Base-by-base conservation (phyloP, 2,797 vertebrate genomes). In the Gymnoscopelus braueri region DNA sequence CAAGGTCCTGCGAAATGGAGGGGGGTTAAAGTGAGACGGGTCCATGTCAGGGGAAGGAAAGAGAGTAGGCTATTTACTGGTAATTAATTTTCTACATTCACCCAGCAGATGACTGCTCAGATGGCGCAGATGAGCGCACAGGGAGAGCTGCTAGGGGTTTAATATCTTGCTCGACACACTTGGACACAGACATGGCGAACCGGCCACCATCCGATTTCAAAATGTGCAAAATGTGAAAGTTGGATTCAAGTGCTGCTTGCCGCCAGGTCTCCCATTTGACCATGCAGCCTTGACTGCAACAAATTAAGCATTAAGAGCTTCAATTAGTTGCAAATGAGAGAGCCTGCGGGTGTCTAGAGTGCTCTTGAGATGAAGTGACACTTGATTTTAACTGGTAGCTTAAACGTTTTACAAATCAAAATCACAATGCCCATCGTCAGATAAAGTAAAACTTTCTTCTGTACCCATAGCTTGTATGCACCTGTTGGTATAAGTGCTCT, bases 1-100 rank as follows among this genome's bases (percentile, higher is more conserved):
- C 98, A 86, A 99, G 92, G 73, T 99, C 98, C 98, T 99, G 85
- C 29, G 15, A 44, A 44, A 44, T 2, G 9, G 8, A 8, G 15
- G 29, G 15, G 52, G 5, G 23, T 58, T 73, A 81, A 72, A 60
- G 8, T 10, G 1, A 52, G 44, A 63, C 3, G 10, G 29, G 7
- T 29, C 4, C 5, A 2, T 14, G 77, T 78, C 63, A 60, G 69
- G 32, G 32, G 32, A 29, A 29, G 26, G 26, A 29, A 32, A 32
- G 32, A 5, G 32, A 32, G 5, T 5, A 5, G 32, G 4, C 5
- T 29, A 29, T 29, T 29, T 29, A 29, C 26, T 29, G 32, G 32
- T 3, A 35, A 35, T 35, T 5, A 5, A 4, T 5, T 35, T 35
- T 35, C 29, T 29, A 29, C 29, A 4, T 29, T 35, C 32, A 5